Conservation (phyloP, 2,113 vertebrate genomes). For the Erythrocebus patas region DNA sequence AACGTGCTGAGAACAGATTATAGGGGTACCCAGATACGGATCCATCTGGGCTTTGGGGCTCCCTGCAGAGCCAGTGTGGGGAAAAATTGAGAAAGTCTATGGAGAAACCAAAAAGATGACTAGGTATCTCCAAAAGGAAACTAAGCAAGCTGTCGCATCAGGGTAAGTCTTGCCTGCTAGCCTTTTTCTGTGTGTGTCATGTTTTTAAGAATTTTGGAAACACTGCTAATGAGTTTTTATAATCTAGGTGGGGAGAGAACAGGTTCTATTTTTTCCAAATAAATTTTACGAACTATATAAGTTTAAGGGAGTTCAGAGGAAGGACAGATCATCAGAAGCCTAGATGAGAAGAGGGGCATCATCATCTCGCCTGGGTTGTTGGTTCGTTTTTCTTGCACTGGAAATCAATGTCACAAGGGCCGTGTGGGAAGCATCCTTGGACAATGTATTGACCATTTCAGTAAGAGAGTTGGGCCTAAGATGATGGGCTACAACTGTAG, state of each 20-base stretch:
- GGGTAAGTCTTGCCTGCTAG: background rate
- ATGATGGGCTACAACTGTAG: background rate
- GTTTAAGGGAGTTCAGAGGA: background rate
- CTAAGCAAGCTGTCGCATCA: background rate
- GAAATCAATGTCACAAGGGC: no score
- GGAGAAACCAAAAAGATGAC: background rate
- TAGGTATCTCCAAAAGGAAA: background rate
- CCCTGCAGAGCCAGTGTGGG: background rate
- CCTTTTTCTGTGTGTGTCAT: background rate
- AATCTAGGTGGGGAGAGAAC: background rate
- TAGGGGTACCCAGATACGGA: background rate
- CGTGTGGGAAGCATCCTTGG: accelerated
- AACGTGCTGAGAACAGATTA: accelerated
- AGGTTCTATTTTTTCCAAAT: background rate
- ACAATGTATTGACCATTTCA: background rate
- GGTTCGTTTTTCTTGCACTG: background rate
- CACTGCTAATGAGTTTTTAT: background rate
- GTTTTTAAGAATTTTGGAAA: background rate
- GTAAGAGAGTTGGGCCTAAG: background rate
- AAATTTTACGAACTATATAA: background rate
- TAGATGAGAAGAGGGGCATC: background rate
- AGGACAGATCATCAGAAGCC: background rate
- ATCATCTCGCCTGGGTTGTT: accelerated
- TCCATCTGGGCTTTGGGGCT: background rate
- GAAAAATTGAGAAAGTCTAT: background rate